Conservation (phyloP, 2,797 vertebrate species). For the Holocentrus rufus region DNA sequence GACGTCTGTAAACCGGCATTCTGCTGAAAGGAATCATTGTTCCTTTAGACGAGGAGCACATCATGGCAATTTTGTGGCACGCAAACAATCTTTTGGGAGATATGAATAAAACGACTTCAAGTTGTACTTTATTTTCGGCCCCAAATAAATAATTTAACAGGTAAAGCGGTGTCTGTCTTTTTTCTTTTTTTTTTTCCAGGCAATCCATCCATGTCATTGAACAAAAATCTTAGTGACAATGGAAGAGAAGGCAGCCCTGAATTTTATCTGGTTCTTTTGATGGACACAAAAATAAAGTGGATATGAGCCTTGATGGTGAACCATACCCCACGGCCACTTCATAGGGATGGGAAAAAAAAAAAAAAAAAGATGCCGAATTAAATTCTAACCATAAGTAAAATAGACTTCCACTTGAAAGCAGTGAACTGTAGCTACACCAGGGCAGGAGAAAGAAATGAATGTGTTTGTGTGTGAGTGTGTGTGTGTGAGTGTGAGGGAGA, state of each 20-base stretch:
- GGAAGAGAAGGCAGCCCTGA: conserved; percentile 45
- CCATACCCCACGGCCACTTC: conserved; percentile 69
- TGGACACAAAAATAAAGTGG: conserved; percentile 73
- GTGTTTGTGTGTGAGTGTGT: conserved; percentile 35
- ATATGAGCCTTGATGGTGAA: conserved; percentile 71
- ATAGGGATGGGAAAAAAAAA: conserved; percentile 64
- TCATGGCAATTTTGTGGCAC: conserved; percentile 69
- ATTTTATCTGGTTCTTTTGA: conserved; percentile 66
- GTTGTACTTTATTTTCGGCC: conserved; percentile 73
- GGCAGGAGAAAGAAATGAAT: conserved; percentile 67
- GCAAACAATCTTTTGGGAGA: conserved; percentile 75
- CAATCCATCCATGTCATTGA: conserved; percentile 67
- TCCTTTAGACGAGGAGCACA: conserved; percentile 71
- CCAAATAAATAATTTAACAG: conserved; percentile 78
- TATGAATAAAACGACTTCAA: conserved; percentile 72
- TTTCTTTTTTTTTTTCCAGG: conserved; percentile 43
- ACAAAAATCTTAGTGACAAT: conserved; percentile 51
- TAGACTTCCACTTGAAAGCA: conserved; percentile 78
- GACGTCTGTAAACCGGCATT: conserved; percentile 72
- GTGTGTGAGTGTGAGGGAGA: neutral
- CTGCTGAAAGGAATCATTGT: conserved; percentile 74
- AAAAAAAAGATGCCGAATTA: conserved; percentile 72
- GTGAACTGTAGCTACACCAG: conserved; percentile 62
- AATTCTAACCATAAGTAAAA: conserved; percentile 78
- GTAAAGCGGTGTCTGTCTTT: conserved; percentile 69